A percentile compares a stretch with the other conserved stretches of the same genome.
Evolutionary conservation across 2,888 invertebrate species (phyloP).

Genomic region (Pandemis cinnamomeana): DNA sequence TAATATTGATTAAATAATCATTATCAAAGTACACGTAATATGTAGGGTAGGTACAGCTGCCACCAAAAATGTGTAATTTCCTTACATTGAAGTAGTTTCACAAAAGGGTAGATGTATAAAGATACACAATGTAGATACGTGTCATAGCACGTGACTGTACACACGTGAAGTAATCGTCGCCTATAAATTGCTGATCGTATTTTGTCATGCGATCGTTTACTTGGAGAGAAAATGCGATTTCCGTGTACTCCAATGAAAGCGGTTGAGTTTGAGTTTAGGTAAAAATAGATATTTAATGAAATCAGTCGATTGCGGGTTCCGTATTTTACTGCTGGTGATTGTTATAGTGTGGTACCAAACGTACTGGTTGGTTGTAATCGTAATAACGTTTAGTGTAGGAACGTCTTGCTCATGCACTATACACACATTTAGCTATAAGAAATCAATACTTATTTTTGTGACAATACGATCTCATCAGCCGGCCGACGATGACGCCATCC

Average conservation of each 20-base stretch:
- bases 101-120: not conserved
- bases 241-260: constrained; percentile 45
- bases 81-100: not conserved
- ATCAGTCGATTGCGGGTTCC: constrained; percentile 8
- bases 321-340: not conserved
- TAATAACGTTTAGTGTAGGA: not conserved
- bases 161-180: constrained; percentile 18
- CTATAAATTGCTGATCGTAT: constrained; percentile 43
- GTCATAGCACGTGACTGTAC: not conserved
- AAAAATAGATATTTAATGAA: constrained; percentile 34
- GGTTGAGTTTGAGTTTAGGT: constrained; percentile 32
- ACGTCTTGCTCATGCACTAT: not conserved
- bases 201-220: constrained; percentile 45
- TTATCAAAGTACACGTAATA: too few species aligned
- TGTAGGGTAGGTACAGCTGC: too few species aligned
- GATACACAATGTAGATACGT: not conserved
- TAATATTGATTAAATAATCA: too few species aligned
- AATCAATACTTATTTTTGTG: constrained; percentile 12
- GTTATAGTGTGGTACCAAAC: not conserved
- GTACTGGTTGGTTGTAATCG: not conserved
- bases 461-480: constrained; percentile 12
- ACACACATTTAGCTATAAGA: not conserved
- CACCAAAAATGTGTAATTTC: not conserved
- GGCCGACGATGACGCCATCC: not conserved
- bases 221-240: constrained; percentile 57